Percentiles rank a stretch among this genome's conserved stretches.
phyloP scores from a whole-genome alignment of 2,113 vertebrate species.

The Myiozetetes cayanensis region DNA sequence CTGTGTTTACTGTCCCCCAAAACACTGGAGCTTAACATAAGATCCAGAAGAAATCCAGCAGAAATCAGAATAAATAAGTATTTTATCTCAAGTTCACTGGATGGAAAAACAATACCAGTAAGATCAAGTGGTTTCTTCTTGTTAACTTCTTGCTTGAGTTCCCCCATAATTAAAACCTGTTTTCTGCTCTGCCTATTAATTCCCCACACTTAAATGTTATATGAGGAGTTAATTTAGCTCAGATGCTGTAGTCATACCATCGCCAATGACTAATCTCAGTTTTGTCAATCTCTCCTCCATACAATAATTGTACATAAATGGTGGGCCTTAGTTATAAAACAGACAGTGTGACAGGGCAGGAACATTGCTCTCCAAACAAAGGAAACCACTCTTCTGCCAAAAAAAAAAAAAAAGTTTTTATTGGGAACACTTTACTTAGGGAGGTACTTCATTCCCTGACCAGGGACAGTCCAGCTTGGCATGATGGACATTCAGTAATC shows the following conservation, averaged over 20 bases:
- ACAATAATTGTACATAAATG: background rate
- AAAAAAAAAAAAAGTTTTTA: background rate
- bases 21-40: background rate
- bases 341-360: background rate
- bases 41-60: background rate
- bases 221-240: background rate
- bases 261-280: background rate
- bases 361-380: background rate
- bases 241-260: background rate
- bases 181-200: slow-evolving; percentile 1
- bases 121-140: background rate
- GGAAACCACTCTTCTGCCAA: background rate
- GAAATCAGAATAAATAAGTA: background rate
- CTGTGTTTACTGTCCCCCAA: background rate
- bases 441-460: background rate
- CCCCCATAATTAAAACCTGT: background rate
- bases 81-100: background rate
- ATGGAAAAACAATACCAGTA: background rate
- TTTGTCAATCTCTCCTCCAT: background rate
- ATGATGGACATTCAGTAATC: background rate
- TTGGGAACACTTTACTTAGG: background rate
- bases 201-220: background rate
- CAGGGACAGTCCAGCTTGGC: background rate
- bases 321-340: background rate
- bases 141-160: background rate